Conservation (phyloP, 1,140 invertebrate genomes). For the Thaumetopoea pityocampa region DNA sequence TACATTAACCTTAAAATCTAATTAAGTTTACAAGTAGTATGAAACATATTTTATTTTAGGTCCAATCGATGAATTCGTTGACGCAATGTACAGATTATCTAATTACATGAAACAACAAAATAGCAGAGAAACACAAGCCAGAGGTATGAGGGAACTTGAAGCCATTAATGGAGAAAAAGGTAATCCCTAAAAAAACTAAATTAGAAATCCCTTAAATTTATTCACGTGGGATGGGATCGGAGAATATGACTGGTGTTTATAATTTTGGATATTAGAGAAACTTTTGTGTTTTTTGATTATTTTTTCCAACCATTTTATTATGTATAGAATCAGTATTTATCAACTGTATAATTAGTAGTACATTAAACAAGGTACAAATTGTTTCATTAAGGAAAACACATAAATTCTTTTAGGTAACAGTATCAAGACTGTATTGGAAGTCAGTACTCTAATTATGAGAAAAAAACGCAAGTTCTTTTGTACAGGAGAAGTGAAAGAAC, state of each 20-base stretch:
- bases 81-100: slow-evolving; percentile 62
- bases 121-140: slow-evolving; percentile 57
- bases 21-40: slow-evolving; percentile 7
- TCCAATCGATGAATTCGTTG: slow-evolving; percentile 67
- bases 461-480: slow-evolving; percentile 67
- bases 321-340: no score
- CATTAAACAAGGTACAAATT: no score
- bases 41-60: no score
- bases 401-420: slow-evolving; percentile 44
- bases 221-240: no score
- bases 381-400: no score
- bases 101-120: slow-evolving; percentile 67
- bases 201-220: no score
- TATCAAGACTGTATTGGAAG: slow-evolving; percentile 65
- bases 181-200: no score
- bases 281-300: no score
- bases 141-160: slow-evolving; percentile 63
- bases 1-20: slow-evolving; percentile 4
- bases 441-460: slow-evolving; percentile 64
- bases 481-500: slow-evolving; percentile 65
- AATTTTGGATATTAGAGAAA: no score
- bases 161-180: slow-evolving; percentile 67
- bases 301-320: no score
- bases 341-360: no score
- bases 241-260: no score